Evolutionary conservation across 2,888 invertebrate species (phyloP).

Genomic region (Ecliptopera silaceata): DNA sequence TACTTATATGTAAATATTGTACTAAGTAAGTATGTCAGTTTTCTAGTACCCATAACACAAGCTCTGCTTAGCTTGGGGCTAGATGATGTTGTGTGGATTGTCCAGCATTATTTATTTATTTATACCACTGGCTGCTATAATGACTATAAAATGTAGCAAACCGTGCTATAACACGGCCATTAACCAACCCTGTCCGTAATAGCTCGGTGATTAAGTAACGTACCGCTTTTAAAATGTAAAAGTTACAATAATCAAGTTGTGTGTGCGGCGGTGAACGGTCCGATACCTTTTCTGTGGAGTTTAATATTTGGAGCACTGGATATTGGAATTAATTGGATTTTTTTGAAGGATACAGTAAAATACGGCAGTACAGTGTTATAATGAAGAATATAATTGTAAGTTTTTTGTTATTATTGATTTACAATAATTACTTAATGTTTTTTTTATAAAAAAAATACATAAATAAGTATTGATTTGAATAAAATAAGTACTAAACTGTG

Average conservation of each 20-base stretch:
- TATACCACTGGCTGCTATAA: too few relatives aligned
- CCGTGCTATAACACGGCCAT: slow-evolving; percentile 1
- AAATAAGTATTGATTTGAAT: too few relatives aligned
- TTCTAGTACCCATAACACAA: too few relatives aligned
- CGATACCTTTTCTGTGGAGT: slow-evolving; percentile 13
- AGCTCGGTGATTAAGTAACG: slow-evolving; percentile 41
- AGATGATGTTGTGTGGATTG: too few relatives aligned
- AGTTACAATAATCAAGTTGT: slow-evolving; percentile 61
- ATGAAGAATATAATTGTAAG: slow-evolving; percentile 57
- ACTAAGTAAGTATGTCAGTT: too few relatives aligned
- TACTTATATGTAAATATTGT: too few relatives aligned
- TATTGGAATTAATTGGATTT: not conserved
- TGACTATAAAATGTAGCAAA: not conserved
- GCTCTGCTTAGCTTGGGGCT: too few relatives aligned
- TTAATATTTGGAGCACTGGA: not conserved
- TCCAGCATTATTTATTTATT: too few relatives aligned
- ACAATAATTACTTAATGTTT: too few relatives aligned
- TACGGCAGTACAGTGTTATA: slow-evolving; percentile 25
- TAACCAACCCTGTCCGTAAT: slow-evolving; percentile 34
- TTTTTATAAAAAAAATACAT: too few relatives aligned
- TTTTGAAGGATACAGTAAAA: too few relatives aligned
- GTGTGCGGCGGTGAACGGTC: slow-evolving; percentile 28
- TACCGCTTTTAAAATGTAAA: slow-evolving; percentile 70
- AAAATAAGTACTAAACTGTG: too few relatives aligned
- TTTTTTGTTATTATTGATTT: slow-evolving; percentile 35